These are phyloP conservation scores for Aramus guarauna DNA, from an alignment of 2,113 vertebrate species.

Conservation along the genomic window DNA sequence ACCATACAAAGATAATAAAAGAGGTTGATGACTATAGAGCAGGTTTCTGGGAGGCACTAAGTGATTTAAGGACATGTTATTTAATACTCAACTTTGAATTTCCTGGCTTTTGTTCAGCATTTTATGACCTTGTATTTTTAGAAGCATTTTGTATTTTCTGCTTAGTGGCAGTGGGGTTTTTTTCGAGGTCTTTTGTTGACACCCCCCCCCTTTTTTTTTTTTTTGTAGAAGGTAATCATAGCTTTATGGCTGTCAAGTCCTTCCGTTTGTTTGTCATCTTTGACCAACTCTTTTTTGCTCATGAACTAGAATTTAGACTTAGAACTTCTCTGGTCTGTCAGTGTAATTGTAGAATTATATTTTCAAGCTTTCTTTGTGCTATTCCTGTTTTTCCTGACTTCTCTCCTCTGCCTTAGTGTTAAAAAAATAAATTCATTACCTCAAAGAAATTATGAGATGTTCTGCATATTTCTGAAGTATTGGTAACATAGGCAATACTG, in stretches of 20 bases:
- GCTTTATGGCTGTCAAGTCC: neutral
- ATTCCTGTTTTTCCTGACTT: neutral
- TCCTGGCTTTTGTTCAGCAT: conserved; percentile 47
- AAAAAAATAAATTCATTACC: neutral
- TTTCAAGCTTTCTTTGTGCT: neutral
- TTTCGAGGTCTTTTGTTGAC: neutral
- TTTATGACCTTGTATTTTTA: conserved; percentile 51
- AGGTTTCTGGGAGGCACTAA: neutral
- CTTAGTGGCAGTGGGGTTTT: neutral
- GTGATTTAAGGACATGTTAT: conserved; percentile 34
- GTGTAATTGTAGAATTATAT: neutral
- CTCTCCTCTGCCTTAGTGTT: neutral
- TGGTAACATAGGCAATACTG: neutral
- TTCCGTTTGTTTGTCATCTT: neutral
- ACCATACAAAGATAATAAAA: neutral
- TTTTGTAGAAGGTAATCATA: neutral
- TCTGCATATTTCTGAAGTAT: neutral
- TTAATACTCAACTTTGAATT: conserved; percentile 32
- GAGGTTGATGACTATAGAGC: neutral
- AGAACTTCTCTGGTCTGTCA: neutral
- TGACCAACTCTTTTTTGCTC: neutral
- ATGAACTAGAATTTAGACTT: neutral
- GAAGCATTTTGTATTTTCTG: conserved; percentile 40
- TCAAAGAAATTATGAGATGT: neutral
- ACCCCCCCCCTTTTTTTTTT: neutral